A percentile compares a stretch with the other conserved stretches of the same genome.
phyloP scores from a whole-genome alignment of 2,113 vertebrate species.

The Abramis brama region DNA sequence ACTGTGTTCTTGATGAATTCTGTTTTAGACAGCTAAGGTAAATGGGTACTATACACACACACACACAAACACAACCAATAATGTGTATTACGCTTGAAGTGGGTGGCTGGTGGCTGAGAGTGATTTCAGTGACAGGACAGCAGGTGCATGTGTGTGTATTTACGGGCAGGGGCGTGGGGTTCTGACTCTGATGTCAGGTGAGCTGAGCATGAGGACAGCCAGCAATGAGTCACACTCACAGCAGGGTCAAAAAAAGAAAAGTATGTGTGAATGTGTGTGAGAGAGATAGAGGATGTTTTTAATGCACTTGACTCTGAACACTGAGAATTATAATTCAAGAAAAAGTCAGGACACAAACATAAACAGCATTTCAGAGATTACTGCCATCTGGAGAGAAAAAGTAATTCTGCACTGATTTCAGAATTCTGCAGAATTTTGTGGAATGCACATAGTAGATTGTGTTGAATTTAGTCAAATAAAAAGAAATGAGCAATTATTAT shows the following conservation, averaged over 20 bases:
- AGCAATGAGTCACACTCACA: constrained; percentile 38
- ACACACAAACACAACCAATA: neutral
- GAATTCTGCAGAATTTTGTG: neutral
- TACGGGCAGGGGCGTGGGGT: neutral
- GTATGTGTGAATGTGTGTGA: neutral
- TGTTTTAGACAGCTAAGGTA: neutral
- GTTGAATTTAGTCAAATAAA: neutral
- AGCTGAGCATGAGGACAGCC: neutral
- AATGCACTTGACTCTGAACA: neutral
- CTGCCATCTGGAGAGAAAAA: neutral
- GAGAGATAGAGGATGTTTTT: neutral
- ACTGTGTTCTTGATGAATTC: neutral
- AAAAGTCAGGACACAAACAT: neutral
- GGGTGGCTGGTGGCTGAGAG: neutral
- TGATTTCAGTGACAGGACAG: constrained; percentile 23
- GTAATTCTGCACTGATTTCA: neutral
- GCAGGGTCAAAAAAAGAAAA: constrained; percentile 19
- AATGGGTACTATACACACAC: neutral
- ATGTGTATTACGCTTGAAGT: neutral
- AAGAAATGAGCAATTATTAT: neutral
- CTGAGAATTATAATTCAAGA: neutral
- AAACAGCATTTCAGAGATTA: neutral
- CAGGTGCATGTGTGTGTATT: constrained; percentile 14
- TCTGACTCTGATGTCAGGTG: constrained; percentile 34
- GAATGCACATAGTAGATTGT: neutral